These are phyloP conservation scores for Drosophila mauritiana DNA, from an alignment of 1,140 invertebrate genomes.

Conservation along the genomic window DNA sequence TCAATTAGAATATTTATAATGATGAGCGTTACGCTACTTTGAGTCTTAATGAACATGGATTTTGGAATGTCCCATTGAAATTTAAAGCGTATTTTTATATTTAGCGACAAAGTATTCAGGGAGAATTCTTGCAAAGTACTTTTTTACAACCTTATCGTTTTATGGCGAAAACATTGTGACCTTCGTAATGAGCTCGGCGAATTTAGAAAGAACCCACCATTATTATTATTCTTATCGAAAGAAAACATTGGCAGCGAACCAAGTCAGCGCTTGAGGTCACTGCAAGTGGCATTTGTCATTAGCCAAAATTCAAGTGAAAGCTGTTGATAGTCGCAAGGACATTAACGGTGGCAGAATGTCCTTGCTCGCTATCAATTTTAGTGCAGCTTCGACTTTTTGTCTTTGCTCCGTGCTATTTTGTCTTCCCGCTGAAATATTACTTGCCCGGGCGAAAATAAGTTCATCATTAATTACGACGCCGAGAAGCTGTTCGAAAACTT, in stretches of 20 bases:
- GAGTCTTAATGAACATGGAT: background rate
- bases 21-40: background rate
- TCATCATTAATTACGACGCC: constrained; percentile 58
- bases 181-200: constrained; percentile 27
- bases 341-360: constrained; percentile 8
- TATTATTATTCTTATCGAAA: constrained; percentile 37
- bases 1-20: constrained; percentile 1
- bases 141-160: constrained; percentile 2
- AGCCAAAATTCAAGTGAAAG: constrained; percentile 38
- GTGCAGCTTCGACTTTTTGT: constrained; percentile 34
- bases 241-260: constrained; percentile 25
- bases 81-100: too few relatives aligned
- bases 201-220: constrained; percentile 13
- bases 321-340: constrained; percentile 45
- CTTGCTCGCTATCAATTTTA: constrained; percentile 42
- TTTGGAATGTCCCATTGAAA: too few relatives aligned
- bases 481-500: background rate
- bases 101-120: background rate
- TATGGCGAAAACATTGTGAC: background rate
- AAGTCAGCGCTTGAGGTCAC: constrained; percentile 21
- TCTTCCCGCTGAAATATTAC: background rate
- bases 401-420: constrained; percentile 5
- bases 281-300: constrained; percentile 32
- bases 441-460: background rate
- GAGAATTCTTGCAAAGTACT: background rate